Base-by-base conservation (phyloP, 1,140 invertebrate genomes). In the Orchesella cincta region DNA sequence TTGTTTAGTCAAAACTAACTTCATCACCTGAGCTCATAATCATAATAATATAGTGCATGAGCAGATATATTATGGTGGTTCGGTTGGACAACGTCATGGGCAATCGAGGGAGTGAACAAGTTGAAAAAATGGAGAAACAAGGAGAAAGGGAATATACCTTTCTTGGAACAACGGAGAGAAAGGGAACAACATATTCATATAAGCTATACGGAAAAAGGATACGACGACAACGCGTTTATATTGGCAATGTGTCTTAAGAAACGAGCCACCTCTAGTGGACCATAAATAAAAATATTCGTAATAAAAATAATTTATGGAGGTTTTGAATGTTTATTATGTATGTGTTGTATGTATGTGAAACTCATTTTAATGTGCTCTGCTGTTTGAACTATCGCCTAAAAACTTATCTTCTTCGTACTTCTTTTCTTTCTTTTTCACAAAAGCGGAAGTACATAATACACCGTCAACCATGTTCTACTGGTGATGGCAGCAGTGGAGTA, bases 231-330 rank as follows among this genome's bases (percentile, higher is more conserved):
- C 39, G 39, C 8, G 8, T 46, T 46, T 46, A 12, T 46, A 20
- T 46, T 46, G 39, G 39, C 8, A 46, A 46, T 46, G 39, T 20
- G 20, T 46, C 39, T n/a, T 3, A 57, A 57, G 23, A 57, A 57
- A 12, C 52, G 12, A 57, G 12, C 23, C 52, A 57, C 52, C 52
- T 57, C 12, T 57, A 20, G 52, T 57, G 52, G 23, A 57, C 52
- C 14, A 57, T 57, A 57, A 57, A 57, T 57, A 57, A 57, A 57
- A 57, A 57, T 57, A 57, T 57, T 57, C 52, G 52, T 23, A 57
- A 57, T 57, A 57, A 57, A 57, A 57, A 57, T 57, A 57, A 57
- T 57, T 57, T 57, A 57, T 57, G 52, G 23, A 23, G 12, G 14
- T 57, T 14, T 57, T 23, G 52, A 57, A 12, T 57, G 23, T 57